Base-by-base conservation (phyloP, 2,888 invertebrate species). In the Notodonta ziczac region DNA sequence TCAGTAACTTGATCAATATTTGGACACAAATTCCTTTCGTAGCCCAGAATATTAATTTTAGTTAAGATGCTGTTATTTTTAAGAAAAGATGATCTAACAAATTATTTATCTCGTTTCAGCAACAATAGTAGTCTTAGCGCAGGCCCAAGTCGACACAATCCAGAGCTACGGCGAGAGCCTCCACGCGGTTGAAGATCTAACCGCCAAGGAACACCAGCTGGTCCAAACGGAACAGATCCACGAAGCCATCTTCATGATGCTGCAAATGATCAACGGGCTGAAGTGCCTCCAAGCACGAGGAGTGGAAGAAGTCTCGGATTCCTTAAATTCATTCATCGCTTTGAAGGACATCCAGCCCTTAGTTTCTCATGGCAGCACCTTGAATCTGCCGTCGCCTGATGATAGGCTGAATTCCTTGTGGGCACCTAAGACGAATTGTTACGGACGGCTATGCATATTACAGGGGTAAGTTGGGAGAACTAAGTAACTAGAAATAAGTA, bases 201-300 rank as follows among this genome's bases (percentile, higher is more conserved):
- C 76, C 68, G 83, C 89, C 0, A 90, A 93, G 58, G 93, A 94
- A 40, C 86, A 89, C 74, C 89, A 90, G 56, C 81, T 89, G 64
- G 86, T 85, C 70, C 94, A 84, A 83, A 94, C 89, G 61, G 95
- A 87, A 80, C 94, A 85, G 86, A 94, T 76, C 76, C 95, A 87
- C 87, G 97, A 97, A 72, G 96, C 96, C 52, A 96, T 96, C 67
- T 97, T 98, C 83, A 95, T 97, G 70, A 94, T 97, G 91, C 92
- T 97, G 59, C 98, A 98, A 79, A 90, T 97, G 64, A 96, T 97
- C 39, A 97, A 97, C 72, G 97, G 97, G 0, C 89, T 98, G 71
- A 97, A 97, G 84, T 96, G 96, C 79, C 91, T 98, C 35, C 97
- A 98, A 85, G 96, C 97, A 0, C 95, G 97, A 71, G 97, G 97